phyloP scores from a whole-genome alignment of 1,140 invertebrate species.

The Littorina saxatilis region DNA sequence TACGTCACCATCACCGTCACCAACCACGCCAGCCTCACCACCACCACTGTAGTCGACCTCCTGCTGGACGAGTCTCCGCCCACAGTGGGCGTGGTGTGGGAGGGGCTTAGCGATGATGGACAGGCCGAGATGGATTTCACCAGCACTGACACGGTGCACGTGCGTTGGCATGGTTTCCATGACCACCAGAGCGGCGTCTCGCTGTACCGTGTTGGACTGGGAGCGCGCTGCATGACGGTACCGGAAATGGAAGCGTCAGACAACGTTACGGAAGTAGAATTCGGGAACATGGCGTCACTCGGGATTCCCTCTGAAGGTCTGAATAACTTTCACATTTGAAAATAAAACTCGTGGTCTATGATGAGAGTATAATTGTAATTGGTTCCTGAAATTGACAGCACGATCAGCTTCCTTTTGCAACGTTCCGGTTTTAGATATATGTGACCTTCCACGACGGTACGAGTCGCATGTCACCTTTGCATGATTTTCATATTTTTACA shows the following conservation, averaged over 20 bases:
- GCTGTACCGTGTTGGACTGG: slow-evolving; percentile 44
- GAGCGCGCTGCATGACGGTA: slow-evolving; percentile 37
- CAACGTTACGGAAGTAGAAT: not conserved
- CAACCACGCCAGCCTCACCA: slow-evolving; percentile 40
- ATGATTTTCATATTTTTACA: too few species aligned
- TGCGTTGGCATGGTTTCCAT: slow-evolving; percentile 49
- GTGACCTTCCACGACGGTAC: too few species aligned
- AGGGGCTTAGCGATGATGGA: slow-evolving; percentile 37
- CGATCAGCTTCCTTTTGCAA: too few species aligned
- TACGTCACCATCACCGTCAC: slow-evolving; percentile 52
- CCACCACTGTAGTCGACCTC: slow-evolving; percentile 36
- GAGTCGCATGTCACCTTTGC: too few species aligned
- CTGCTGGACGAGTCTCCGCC: slow-evolving; percentile 59
- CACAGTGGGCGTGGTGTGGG: slow-evolving; percentile 46
- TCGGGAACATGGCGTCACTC: not conserved
- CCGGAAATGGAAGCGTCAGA: slow-evolving; percentile 21
- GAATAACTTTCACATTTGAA: not conserved
- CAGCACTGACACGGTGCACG: slow-evolving; percentile 21
- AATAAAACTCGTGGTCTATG: too few species aligned
- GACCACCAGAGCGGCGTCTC: slow-evolving; percentile 56
- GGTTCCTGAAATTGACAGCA: too few species aligned
- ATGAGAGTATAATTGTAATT: too few species aligned
- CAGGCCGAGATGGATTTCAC: slow-evolving; percentile 53
- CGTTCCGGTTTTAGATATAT: too few species aligned
- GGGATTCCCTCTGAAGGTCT: not conserved